Conservation (phyloP, 2,888 invertebrate genomes). For the Pseudococcus jackbeardsleyi region DNA sequence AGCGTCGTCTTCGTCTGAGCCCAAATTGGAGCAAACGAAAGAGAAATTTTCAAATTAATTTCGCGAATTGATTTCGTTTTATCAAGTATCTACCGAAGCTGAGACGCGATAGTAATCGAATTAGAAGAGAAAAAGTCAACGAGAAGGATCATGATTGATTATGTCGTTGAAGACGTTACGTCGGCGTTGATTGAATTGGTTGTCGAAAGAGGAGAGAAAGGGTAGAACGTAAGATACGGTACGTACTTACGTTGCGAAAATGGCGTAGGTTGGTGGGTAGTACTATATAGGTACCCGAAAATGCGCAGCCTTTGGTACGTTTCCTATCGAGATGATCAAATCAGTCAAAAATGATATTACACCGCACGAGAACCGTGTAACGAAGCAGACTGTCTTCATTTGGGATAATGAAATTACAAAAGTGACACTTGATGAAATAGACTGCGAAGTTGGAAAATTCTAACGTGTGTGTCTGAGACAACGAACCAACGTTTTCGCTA, state of each 20-base stretch:
- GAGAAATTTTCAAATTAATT: slow-evolving; percentile 36
- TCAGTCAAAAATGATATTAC: slow-evolving; percentile 27
- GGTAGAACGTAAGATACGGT: background rate
- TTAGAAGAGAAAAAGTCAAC: slow-evolving; percentile 37
- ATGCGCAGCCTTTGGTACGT: background rate
- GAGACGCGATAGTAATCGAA: background rate
- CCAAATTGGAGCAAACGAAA: background rate
- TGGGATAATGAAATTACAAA: slow-evolving; percentile 18
- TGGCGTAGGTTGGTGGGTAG: no score
- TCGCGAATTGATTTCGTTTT: slow-evolving; percentile 21
- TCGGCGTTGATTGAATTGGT: slow-evolving; percentile 25
- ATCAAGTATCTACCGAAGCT: background rate
- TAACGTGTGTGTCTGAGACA: background rate
- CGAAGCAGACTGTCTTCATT: background rate
- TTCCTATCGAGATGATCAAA: slow-evolving; percentile 18
- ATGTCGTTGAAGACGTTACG: slow-evolving; percentile 9
- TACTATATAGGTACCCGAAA: background rate
- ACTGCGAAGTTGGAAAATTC: background rate
- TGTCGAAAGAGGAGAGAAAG: background rate
- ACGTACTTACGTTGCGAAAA: background rate
- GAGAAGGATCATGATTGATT: slow-evolving; percentile 34
- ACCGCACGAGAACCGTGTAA: background rate
- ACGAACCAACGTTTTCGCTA: slow-evolving; percentile 2
- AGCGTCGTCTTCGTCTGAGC: no score
- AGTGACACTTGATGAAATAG: slow-evolving; percentile 5